Conservation (phyloP, 2,113 vertebrate species). For the Lepisosteus oculatus region DNA sequence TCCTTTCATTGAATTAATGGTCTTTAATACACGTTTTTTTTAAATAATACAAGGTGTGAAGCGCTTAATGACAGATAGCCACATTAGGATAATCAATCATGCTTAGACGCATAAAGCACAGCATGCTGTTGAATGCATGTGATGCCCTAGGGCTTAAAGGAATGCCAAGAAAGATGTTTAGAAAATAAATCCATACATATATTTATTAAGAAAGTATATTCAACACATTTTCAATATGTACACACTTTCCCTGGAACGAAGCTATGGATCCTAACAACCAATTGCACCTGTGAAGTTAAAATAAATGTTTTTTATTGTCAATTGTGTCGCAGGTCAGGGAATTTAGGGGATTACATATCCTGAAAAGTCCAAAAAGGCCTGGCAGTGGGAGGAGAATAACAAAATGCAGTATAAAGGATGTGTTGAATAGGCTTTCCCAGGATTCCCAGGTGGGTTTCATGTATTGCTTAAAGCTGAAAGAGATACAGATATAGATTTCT, state of each 20-base stretch:
- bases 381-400: conserved; percentile 61
- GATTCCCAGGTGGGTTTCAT: conserved; percentile 83
- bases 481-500: conserved; percentile 63
- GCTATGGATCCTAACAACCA: conserved; percentile 32
- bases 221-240: too few species aligned
- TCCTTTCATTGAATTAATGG: too few species aligned
- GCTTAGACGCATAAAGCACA: too few species aligned
- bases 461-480: conserved; percentile 70
- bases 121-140: too few species aligned
- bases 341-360: conserved; percentile 67
- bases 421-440: conserved; percentile 68
- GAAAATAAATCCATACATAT: too few species aligned
- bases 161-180: too few species aligned
- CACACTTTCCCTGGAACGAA: neutral
- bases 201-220: too few species aligned
- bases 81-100: too few species aligned
- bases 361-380: conserved; percentile 52
- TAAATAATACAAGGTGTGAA: too few species aligned
- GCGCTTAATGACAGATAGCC: too few species aligned
- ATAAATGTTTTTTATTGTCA: conserved; percentile 59
- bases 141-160: too few species aligned
- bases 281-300: conserved; percentile 57
- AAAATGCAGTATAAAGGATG: conserved; percentile 55
- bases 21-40: too few species aligned
- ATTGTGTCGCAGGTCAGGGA: conserved; percentile 74